Percentiles rank a stretch among this genome's conserved stretches.
phyloP scores from a whole-genome alignment of 2,888 invertebrate species.

The Drosophila lacicola region DNA sequence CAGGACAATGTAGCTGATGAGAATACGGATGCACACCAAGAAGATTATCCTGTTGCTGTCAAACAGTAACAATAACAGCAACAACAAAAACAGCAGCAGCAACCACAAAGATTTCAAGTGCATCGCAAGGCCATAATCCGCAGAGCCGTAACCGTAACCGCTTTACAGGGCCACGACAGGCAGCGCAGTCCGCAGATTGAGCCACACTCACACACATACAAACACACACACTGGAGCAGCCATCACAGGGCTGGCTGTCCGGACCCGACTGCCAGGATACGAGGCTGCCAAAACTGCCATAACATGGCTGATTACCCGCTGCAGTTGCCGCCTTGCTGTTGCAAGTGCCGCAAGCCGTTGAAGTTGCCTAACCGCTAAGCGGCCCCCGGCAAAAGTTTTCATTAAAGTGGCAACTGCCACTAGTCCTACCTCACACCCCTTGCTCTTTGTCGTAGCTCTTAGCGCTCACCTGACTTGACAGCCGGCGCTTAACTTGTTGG shows the following conservation, averaged over 20 bases:
- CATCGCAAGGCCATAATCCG: conserved; percentile 68
- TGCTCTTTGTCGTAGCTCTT: conserved; percentile 5
- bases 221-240: conserved; percentile 2
- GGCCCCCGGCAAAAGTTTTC: conserved; percentile 70
- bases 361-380: conserved; percentile 72
- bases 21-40: conserved; percentile 49
- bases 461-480: conserved; percentile 52
- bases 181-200: conserved; percentile 46
- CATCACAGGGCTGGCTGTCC: neutral
- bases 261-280: conserved; percentile 24
- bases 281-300: conserved; percentile 60
- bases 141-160: conserved; percentile 55
- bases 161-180: conserved; percentile 47
- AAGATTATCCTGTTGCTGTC: conserved; percentile 66
- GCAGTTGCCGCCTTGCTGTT: conserved; percentile 14
- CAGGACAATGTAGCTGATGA: conserved; percentile 40
- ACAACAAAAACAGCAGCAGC: conserved; percentile 24
- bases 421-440: conserved; percentile 12
- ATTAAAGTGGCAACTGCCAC: conserved; percentile 65
- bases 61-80: conserved; percentile 30
- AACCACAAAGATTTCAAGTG: conserved; percentile 55
- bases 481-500: conserved; percentile 62
- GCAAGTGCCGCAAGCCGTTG: conserved; percentile 47
- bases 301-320: conserved; percentile 62
- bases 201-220: conserved; percentile 16